Evolutionary conservation across 2,797 vertebrate genomes (phyloP).

Genomic region (Channa striata): DNA sequence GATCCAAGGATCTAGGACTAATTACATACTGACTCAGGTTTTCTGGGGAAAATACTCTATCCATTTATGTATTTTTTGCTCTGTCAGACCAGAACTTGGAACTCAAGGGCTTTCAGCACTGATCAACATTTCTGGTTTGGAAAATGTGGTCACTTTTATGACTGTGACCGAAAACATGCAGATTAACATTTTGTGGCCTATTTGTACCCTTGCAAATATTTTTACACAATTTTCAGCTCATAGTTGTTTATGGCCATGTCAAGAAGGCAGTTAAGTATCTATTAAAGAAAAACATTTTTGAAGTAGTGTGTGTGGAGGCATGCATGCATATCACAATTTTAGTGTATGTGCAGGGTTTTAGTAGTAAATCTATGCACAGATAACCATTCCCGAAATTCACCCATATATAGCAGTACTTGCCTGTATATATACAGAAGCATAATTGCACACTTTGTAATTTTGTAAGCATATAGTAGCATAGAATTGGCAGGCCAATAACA

Average conservation of each 20-base stretch:
- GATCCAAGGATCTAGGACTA: too few relatives aligned
- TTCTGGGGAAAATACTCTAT: neutral
- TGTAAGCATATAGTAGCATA: constrained; percentile 25
- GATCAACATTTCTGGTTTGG: constrained; percentile 17
- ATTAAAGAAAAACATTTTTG: constrained; percentile 40
- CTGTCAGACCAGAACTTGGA: neutral
- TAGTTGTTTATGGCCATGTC: constrained; percentile 11
- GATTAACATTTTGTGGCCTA: constrained; percentile 5
- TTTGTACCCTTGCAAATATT: neutral
- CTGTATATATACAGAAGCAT: constrained; percentile 23
- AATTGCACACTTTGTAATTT: constrained; percentile 30
- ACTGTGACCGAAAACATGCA: constrained; percentile 3
- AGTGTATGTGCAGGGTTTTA: constrained; percentile 24
- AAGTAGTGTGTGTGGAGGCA: neutral
- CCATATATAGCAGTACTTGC: constrained; percentile 6
- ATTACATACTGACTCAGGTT: neutral
- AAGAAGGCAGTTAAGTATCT: constrained; percentile 20
- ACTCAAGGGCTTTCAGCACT: neutral
- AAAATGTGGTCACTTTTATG: constrained; percentile 30
- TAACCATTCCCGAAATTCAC: constrained; percentile 26
- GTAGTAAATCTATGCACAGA: constrained; percentile 7
- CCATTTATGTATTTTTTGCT: neutral
- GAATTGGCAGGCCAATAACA: constrained; percentile 37
- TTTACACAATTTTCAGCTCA: constrained; percentile 20
- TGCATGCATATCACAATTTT: constrained; percentile 16